phyloP scores from a whole-genome alignment of 2,113 vertebrate genomes.

The Eretmochelys imbricata region DNA sequence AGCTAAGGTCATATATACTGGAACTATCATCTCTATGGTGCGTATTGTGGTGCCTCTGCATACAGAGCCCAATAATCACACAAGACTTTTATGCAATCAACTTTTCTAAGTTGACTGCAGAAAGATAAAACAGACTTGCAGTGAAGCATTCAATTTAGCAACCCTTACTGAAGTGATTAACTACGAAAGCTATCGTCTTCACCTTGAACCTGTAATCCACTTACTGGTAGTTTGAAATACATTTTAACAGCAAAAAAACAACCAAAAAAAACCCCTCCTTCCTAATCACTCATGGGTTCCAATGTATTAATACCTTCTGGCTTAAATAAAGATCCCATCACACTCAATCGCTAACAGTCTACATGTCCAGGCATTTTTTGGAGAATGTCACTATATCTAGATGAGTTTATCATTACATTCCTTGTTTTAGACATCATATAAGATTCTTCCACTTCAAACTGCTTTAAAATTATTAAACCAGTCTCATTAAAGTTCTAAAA shows the following conservation, averaged over 20 bases:
- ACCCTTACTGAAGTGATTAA: not conserved
- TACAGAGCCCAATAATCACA: not conserved
- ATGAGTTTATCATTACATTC: not conserved
- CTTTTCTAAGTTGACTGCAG: not conserved
- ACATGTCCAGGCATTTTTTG: not conserved
- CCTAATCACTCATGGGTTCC: not conserved
- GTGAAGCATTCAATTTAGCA: not conserved
- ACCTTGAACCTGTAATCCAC: not conserved
- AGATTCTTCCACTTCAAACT: not conserved
- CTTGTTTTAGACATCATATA: not conserved
- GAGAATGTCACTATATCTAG: not conserved
- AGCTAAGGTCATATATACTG: fast-evolving
- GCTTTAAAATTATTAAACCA: not conserved
- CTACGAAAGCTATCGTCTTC: not conserved
- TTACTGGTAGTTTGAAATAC: not conserved
- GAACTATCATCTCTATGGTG: not conserved
- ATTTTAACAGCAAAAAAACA: not conserved
- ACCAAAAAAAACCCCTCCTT: not conserved
- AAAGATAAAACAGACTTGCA: not conserved
- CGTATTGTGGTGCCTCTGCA: not conserved
- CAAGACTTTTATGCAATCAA: not conserved
- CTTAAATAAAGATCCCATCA: not conserved
- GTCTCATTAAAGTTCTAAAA: not conserved
- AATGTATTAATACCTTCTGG: not conserved
- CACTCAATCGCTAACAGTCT: not conserved